Percentiles rank a stretch among this genome's conserved stretches.
Evolutionary conservation across 2,888 invertebrate species (phyloP).

Genomic region (Crioceris asparagi): DNA sequence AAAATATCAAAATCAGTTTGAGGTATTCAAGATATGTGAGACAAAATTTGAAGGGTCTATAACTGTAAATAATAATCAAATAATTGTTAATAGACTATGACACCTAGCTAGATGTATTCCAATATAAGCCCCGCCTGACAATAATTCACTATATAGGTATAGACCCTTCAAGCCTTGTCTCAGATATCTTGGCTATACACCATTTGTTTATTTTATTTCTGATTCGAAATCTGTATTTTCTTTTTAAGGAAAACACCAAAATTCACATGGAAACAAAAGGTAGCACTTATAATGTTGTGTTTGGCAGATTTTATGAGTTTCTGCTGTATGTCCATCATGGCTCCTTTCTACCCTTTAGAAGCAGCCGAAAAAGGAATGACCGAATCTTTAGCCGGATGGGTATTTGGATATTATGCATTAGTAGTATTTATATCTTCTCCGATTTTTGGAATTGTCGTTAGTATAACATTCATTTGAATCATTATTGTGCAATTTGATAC

Average conservation of each 20-base stretch:
- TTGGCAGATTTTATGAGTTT: constrained; percentile 63
- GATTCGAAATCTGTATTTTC: constrained; percentile 2
- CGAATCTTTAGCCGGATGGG: constrained; percentile 57
- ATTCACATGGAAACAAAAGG: constrained; percentile 44
- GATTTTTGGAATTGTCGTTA: constrained; percentile 63
- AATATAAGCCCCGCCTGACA: too few relatives aligned
- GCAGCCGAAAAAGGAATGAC: constrained; percentile 61
- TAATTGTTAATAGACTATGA: too few relatives aligned
- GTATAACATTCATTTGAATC: constrained; percentile 35
- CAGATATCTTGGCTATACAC: too few relatives aligned
- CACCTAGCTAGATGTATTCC: too few relatives aligned
- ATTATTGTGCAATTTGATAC: neutral
- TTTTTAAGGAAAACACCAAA: constrained; percentile 40
- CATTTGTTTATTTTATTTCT: neutral
- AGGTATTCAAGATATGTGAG: too few relatives aligned
- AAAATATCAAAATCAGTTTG: too few relatives aligned
- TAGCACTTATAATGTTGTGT: constrained; percentile 51
- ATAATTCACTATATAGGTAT: too few relatives aligned
- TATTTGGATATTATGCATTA: constrained; percentile 67
- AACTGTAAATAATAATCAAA: too few relatives aligned
- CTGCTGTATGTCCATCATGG: constrained; percentile 68
- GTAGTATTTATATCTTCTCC: constrained; percentile 64
- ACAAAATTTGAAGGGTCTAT: too few relatives aligned
- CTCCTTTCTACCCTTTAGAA: constrained; percentile 67
- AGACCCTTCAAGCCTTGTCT: too few relatives aligned